These are phyloP conservation scores for Stegana nigrithorax DNA, from an alignment of 2,888 invertebrate species.

Conservation along the genomic window DNA sequence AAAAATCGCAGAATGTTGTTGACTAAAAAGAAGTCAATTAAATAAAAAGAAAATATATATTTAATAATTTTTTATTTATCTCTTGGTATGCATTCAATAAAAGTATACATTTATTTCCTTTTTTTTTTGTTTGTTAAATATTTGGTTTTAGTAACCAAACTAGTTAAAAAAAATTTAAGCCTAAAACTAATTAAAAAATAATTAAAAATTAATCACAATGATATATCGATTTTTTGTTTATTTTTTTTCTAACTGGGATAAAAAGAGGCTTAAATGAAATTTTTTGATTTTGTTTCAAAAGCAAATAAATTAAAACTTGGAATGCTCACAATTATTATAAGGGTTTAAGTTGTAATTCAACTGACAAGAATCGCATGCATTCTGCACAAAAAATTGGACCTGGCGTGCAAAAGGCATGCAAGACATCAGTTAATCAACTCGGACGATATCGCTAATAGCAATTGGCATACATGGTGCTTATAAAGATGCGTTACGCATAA, in stretches of 20 bases:
- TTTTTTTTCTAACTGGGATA: slow-evolving; percentile 11
- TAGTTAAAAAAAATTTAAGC: slow-evolving; percentile 1
- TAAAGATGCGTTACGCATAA: slow-evolving; percentile 17
- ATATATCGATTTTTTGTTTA: too few relatives aligned
- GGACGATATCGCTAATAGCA: too few relatives aligned
- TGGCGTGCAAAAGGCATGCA: slow-evolving; percentile 45
- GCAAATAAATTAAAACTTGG: slow-evolving; percentile 1
- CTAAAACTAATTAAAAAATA: slow-evolving; percentile 16
- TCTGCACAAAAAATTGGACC: slow-evolving; percentile 50
- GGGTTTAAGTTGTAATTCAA: slow-evolving; percentile 30
- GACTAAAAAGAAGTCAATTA: background rate
- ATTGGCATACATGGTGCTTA: slow-evolving; percentile 42
- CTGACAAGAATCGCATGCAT: slow-evolving; percentile 43
- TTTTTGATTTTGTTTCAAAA: slow-evolving; percentile 3
- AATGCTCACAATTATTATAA: background rate
- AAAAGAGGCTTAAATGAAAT: background rate
- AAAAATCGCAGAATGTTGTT: background rate
- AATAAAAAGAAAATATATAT: slow-evolving; percentile 2
- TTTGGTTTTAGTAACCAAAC: background rate
- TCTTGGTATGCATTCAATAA: background rate
- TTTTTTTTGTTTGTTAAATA: background rate
- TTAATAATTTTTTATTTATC: background rate
- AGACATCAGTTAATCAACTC: slow-evolving; percentile 45
- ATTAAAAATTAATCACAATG: slow-evolving; percentile 18
- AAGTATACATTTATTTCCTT: too few relatives aligned